Evolutionary conservation across 2,888 invertebrate species (phyloP).

Genomic region (Lottia scabra): DNA sequence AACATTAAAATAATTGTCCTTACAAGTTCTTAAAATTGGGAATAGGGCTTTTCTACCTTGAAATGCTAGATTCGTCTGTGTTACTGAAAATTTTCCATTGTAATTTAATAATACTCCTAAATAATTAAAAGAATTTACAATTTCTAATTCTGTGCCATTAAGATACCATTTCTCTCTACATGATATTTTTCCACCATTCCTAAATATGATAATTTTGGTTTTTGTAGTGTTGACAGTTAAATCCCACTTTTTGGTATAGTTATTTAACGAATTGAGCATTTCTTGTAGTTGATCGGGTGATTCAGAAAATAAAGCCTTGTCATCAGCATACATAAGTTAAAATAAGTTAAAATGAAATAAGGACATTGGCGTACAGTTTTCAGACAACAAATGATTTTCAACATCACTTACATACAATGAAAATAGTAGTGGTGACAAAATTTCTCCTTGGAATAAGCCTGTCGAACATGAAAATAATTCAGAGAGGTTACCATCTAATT

Average conservation of each 20-base stretch:
- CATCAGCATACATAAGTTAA: neutral
- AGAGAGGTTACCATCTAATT: neutral
- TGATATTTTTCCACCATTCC: neutral
- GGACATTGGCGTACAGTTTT: neutral
- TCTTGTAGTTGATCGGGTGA: neutral
- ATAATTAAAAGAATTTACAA: neutral
- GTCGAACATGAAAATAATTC: neutral
- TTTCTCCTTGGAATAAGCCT: slow-evolving; percentile 2
- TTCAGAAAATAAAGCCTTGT: neutral
- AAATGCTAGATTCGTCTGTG: neutral
- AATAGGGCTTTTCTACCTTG: neutral
- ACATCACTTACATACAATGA: slow-evolving; percentile 1
- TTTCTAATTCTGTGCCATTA: neutral
- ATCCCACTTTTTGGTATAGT: neutral
- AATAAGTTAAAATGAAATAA: neutral
- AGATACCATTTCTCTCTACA: neutral
- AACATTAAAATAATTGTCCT: neutral
- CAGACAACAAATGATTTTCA: neutral
- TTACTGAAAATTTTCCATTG: neutral
- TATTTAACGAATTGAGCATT: neutral
- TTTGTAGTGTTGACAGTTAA: neutral
- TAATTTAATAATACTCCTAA: no score
- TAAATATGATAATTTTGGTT: neutral
- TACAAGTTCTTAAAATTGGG: neutral
- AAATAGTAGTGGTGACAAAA: neutral